Conservation (phyloP, 2,797 vertebrate species). For the Sebastes ruberrimus region DNA sequence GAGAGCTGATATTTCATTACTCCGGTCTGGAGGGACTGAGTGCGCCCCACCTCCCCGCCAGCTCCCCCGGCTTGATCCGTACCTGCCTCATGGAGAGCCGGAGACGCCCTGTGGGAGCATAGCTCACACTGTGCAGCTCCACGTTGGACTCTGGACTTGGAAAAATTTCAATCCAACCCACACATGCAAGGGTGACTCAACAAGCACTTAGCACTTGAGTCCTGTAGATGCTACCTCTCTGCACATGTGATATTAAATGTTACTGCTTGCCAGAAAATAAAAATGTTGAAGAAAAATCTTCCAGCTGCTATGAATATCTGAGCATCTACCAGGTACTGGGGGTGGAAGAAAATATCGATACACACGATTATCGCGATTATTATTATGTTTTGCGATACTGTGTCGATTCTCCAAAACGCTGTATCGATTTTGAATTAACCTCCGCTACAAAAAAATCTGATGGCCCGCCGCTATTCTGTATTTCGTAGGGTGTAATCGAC, state of each 20-base stretch:
- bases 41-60: slow-evolving; percentile 17
- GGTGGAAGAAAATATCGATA: too few species aligned
- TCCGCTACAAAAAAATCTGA: too few species aligned
- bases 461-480: too few species aligned
- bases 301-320: slow-evolving; percentile 38
- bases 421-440: too few species aligned
- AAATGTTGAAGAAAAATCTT: neutral
- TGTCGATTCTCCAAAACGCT: too few species aligned
- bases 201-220: slow-evolving; percentile 67
- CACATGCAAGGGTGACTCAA: slow-evolving; percentile 75
- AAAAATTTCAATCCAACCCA: slow-evolving; percentile 74
- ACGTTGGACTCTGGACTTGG: slow-evolving; percentile 49
- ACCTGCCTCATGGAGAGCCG: slow-evolving; percentile 45
- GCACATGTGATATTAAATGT: slow-evolving; percentile 73
- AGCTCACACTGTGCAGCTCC: slow-evolving; percentile 40
- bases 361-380: too few species aligned
- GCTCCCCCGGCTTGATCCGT: slow-evolving; percentile 43
- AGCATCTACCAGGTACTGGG: too few species aligned
- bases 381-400: too few species aligned
- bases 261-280: slow-evolving; percentile 46
- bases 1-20: slow-evolving; percentile 77
- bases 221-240: slow-evolving; percentile 58
- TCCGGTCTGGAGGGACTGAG: slow-evolving; percentile 55
- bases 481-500: too few species aligned
- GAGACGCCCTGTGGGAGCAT: slow-evolving; percentile 53